Conservation (phyloP, 2,888 invertebrate species). For the Diarsia rubi region DNA sequence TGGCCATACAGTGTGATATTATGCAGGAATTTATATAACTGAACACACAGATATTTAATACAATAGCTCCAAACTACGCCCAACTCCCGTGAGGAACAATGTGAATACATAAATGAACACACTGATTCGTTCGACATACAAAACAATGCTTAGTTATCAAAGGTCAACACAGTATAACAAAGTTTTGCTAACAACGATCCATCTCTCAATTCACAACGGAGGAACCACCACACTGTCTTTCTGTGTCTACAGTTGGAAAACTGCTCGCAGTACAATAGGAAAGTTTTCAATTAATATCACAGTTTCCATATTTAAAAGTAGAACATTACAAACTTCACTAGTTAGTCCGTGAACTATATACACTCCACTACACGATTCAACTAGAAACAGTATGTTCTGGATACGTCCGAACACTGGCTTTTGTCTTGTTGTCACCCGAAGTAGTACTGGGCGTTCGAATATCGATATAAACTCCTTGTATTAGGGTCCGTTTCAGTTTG, state of each 20-base stretch:
- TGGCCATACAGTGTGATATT: constrained; percentile 43
- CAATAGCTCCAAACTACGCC: constrained; percentile 42
- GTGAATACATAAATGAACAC: constrained; percentile 56
- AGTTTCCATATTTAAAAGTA: constrained; percentile 90
- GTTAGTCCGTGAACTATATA: constrained; percentile 77
- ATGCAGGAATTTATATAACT: constrained; percentile 47
- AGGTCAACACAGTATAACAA: constrained; percentile 65
- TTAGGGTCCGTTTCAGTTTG: constrained; percentile 89
- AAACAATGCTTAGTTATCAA: constrained; percentile 63
- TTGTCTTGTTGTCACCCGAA: constrained; percentile 94
- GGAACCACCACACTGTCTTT: constrained; percentile 67
- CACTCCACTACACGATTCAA: constrained; percentile 84
- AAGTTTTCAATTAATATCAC: constrained; percentile 90
- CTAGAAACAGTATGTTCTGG: constrained; percentile 92
- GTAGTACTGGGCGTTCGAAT: constrained; percentile 93
- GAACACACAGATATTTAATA: constrained; percentile 51
- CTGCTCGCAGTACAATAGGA: constrained; percentile 82
- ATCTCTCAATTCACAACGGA: constrained; percentile 61
- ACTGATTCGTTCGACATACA: constrained; percentile 59
- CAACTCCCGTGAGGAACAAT: constrained; percentile 49
- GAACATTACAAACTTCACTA: constrained; percentile 84
- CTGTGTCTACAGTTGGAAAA: constrained; percentile 81
- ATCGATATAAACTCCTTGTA: constrained; percentile 92
- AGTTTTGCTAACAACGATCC: constrained; percentile 62
- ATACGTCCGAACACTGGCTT: constrained; percentile 88